These are phyloP conservation scores for Ascidia mentula DNA, from an alignment of 23 tunicate genomes.

Conservation along the genomic window DNA sequence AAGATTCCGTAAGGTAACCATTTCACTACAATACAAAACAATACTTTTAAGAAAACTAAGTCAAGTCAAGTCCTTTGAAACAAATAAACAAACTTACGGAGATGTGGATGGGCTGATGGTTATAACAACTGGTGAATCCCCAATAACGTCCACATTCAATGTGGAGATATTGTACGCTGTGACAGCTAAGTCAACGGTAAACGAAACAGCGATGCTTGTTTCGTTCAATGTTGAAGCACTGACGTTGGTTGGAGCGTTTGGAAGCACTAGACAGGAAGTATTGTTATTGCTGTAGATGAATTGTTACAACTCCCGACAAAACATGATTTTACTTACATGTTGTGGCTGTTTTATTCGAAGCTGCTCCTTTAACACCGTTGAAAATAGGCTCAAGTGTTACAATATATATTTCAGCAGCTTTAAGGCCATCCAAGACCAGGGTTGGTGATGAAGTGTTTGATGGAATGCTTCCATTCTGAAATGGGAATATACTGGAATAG, in stretches of 20 bases:
- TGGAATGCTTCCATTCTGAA: not conserved
- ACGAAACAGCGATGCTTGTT: constrained; percentile 15
- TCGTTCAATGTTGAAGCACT: not conserved
- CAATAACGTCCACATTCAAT: not conserved
- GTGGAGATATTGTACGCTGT: constrained; percentile 14
- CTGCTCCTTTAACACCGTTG: not conserved
- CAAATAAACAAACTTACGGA: not conserved
- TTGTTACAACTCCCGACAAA: not conserved
- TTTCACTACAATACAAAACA: too few relatives aligned
- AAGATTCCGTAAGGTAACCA: not conserved
- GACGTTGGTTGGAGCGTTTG: constrained; percentile 20
- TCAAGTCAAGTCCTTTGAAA: too few relatives aligned
- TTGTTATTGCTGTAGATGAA: too few relatives aligned
- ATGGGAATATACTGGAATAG: not conserved
- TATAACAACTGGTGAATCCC: not conserved
- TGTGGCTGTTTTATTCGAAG: constrained; percentile 13
- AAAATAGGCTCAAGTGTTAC: not conserved
- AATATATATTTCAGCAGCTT: constrained; percentile 4
- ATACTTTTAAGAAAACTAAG: too few relatives aligned
- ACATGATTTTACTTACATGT: constrained; percentile 11
- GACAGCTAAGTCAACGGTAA: constrained; percentile 34
- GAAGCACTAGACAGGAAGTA: too few relatives aligned
- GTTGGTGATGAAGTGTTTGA: not conserved
- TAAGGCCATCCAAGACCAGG: not conserved
- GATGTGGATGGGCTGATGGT: not conserved